These are phyloP conservation scores for Dryoscopus gambensis DNA, from an alignment of 2,113 vertebrate genomes.

Conservation along the genomic window DNA sequence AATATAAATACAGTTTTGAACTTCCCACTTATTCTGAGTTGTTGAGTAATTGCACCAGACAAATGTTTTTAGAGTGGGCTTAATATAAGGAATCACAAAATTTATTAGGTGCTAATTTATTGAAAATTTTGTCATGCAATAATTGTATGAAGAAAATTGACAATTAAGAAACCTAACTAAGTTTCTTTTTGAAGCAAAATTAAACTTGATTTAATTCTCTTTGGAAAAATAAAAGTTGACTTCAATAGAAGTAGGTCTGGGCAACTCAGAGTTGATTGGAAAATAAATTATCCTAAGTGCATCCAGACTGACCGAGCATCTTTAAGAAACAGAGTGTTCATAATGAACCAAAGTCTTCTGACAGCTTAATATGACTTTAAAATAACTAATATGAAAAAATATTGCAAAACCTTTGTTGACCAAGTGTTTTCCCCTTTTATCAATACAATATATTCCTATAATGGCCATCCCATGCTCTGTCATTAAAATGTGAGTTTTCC, in stretches of 20 bases:
- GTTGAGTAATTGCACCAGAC: not conserved
- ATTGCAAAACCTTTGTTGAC: constrained; percentile 29
- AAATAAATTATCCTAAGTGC: constrained; percentile 67
- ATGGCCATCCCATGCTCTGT: constrained; percentile 16
- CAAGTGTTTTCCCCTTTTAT: constrained; percentile 52
- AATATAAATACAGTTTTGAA: constrained; percentile 29
- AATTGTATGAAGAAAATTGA: constrained; percentile 48
- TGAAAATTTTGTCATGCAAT: constrained; percentile 9
- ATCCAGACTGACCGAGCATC: constrained; percentile 47
- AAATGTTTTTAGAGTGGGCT: constrained; percentile 13
- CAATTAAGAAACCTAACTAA: constrained; percentile 39
- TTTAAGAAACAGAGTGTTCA: constrained; percentile 33
- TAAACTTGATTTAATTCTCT: constrained; percentile 24
- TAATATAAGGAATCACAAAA: constrained; percentile 16
- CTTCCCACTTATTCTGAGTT: not conserved
- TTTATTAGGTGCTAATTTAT: constrained; percentile 32
- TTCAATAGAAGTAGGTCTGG: constrained; percentile 15
- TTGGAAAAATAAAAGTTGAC: constrained; percentile 5
- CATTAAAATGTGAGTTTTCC: constrained; percentile 52
- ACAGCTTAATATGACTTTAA: constrained; percentile 34
- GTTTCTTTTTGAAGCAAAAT: constrained; percentile 39
- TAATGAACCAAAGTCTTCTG: constrained; percentile 43
- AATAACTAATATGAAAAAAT: constrained; percentile 19
- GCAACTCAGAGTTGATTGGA: constrained; percentile 32
- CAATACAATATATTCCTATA: constrained; percentile 36